phyloP scores from a whole-genome alignment of 2,113 vertebrate genomes.

The Isurus oxyrinchus region DNA sequence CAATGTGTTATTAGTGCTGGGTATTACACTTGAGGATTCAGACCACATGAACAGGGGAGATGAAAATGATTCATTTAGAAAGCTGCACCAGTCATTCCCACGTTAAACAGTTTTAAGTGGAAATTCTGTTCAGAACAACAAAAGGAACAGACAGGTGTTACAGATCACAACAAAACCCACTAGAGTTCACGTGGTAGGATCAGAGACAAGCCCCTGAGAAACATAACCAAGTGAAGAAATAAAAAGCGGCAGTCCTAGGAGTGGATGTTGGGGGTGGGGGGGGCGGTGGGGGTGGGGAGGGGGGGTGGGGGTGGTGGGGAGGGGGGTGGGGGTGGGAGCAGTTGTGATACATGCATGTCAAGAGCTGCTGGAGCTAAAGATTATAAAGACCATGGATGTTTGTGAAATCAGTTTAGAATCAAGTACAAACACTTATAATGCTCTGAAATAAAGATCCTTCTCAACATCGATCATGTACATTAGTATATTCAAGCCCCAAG shows the following conservation, averaged over 20 bases:
- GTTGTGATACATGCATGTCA: not conserved
- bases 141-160: not conserved
- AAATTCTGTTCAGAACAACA: not conserved
- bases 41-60: too few species aligned
- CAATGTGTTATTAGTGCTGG: not conserved
- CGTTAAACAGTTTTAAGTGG: not conserved
- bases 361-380: not conserved
- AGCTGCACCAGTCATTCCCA: not conserved
- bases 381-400: not conserved
- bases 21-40: not conserved
- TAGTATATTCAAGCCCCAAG: not conserved
- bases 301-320: too few species aligned
- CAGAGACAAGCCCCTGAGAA: not conserved
- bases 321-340: not conserved
- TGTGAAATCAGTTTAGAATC: not conserved
- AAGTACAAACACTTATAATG: not conserved
- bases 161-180: slow-evolving; percentile 12
- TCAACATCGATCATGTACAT: not conserved
- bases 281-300: too few species aligned
- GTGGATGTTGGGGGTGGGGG: too few species aligned
- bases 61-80: not conserved
- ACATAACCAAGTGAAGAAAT: not conserved
- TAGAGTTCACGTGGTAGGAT: not conserved
- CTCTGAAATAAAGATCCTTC: not conserved
- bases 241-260: too few species aligned